Evolutionary conservation across 2,888 invertebrate species (phyloP).

Genomic region (Mayetiola destructor): DNA sequence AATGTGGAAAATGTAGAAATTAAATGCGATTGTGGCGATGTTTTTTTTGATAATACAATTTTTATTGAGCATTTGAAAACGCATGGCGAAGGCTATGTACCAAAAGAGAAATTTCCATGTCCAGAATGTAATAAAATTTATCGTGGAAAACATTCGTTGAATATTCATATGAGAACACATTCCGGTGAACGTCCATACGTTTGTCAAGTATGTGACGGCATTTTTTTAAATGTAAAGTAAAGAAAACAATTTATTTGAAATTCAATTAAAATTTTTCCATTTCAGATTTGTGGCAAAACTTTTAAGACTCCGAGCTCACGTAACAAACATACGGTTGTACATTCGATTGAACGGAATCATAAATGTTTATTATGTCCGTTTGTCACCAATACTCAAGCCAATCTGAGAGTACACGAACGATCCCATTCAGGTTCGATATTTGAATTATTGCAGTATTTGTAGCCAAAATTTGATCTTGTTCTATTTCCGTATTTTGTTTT

Average conservation of each 20-base stretch:
- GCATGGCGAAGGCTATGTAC: not conserved
- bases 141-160: constrained; percentile 17
- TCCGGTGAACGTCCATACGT: constrained; percentile 21
- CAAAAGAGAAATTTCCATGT: constrained; percentile 17
- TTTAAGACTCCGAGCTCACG: constrained; percentile 20
- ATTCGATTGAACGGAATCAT: constrained; percentile 18
- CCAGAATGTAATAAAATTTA: constrained; percentile 18
- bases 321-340: constrained; percentile 19
- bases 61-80: constrained; percentile 10
- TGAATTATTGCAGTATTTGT: no score
- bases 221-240: not conserved
- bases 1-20: not conserved
- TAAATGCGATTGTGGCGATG: constrained; percentile 18
- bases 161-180: constrained; percentile 19
- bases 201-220: constrained; percentile 17
- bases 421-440: no score
- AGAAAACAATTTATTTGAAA: not conserved
- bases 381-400: constrained; percentile 18
- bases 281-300: constrained; percentile 19
- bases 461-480: no score
- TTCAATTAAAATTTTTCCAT: not conserved
- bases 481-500: no score
- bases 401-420: constrained; percentile 20
- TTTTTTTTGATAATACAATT: constrained; percentile 17
- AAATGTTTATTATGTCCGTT: constrained; percentile 19